A percentile compares a stretch with the other conserved stretches of the same genome.
Evolutionary conservation across 2,888 invertebrate genomes (phyloP).

Genomic region (Notodonta ziczac): DNA sequence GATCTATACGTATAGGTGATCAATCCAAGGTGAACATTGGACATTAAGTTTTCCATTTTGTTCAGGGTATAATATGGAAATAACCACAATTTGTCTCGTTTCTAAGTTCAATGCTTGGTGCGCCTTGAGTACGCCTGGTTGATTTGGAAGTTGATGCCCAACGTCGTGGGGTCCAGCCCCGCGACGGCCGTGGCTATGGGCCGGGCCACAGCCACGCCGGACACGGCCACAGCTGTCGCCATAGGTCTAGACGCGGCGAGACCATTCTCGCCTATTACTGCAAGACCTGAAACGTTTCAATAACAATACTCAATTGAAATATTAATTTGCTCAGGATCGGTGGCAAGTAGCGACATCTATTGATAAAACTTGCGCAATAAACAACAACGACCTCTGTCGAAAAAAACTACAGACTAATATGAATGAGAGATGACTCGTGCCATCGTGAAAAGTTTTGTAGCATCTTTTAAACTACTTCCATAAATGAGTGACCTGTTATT

Average conservation of each 20-base stretch:
- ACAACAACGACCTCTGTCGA: not conserved
- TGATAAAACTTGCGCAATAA: not conserved
- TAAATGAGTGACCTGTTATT: not conserved
- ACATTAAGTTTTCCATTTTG: too few species aligned
- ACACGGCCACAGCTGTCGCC: constrained; percentile 88
- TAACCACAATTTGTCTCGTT: not conserved
- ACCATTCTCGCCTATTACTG: constrained; percentile 87
- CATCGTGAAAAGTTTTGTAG: not conserved
- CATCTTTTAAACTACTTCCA: not conserved
- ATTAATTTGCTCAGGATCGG: too few species aligned
- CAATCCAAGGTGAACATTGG: too few species aligned
- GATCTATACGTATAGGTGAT: too few species aligned
- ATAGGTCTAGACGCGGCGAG: constrained; percentile 89
- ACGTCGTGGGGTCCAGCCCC: constrained; percentile 82
- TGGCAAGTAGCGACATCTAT: constrained; percentile 3
- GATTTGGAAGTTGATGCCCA: constrained; percentile 59
- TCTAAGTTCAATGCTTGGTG: not conserved
- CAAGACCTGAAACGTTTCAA: constrained; percentile 80
- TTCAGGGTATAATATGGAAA: too few species aligned
- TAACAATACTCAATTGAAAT: not conserved
- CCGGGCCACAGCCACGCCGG: constrained; percentile 88
- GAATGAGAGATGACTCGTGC: not conserved
- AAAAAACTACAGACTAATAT: not conserved
- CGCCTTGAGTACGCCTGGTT: constrained; percentile 34
- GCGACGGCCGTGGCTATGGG: constrained; percentile 91